Evolutionary conservation across 2,797 vertebrate species (phyloP).

Genomic region (Spheniscus humboldti): DNA sequence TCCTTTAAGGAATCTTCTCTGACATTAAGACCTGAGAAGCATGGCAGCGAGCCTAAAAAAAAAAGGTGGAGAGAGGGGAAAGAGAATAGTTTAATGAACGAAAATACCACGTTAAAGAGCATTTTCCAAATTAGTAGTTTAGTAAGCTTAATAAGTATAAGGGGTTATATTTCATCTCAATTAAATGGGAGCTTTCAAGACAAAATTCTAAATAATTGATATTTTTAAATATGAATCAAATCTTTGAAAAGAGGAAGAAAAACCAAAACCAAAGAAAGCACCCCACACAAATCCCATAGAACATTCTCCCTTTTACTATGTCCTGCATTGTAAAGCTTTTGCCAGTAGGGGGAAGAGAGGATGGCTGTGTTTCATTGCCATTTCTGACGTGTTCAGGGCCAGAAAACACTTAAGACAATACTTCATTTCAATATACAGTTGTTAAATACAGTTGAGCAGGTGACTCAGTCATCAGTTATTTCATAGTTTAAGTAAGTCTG

Average conservation of each 20-base stretch:
- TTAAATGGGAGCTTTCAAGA: neutral
- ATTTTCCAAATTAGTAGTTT: neutral
- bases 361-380: neutral
- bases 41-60: conserved; percentile 76
- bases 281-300: neutral
- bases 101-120: neutral
- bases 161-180: neutral
- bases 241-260: neutral
- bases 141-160: neutral
- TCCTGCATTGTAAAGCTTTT: neutral
- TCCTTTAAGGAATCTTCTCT: conserved; percentile 86
- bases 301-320: neutral
- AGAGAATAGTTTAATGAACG: neutral
- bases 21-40: conserved; percentile 82
- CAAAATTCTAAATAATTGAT: neutral
- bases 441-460: neutral
- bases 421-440: neutral
- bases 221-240: neutral
- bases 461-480: neutral
- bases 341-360: neutral
- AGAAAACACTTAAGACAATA: neutral
- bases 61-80: neutral
- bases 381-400: neutral
- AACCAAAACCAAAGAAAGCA: neutral
- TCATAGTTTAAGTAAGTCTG: neutral